Evolutionary conservation across 2,888 invertebrate species (phyloP).

Genomic region (Busseola fusca): DNA sequence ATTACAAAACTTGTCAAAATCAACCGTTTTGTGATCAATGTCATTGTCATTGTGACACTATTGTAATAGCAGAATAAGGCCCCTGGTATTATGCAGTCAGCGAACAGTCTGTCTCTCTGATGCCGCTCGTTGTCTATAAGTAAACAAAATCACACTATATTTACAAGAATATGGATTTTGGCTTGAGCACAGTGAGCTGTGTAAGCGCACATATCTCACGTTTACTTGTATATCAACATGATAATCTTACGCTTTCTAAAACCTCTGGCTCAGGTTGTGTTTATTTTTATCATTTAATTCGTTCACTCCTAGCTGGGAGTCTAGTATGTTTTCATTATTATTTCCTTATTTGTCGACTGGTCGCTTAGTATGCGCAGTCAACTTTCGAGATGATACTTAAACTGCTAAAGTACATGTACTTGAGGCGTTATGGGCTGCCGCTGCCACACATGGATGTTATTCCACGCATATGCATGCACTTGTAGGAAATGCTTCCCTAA

Average conservation of each 20-base stretch:
- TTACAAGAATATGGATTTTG: slow-evolving; percentile 60
- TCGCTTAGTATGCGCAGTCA: slow-evolving; percentile 72
- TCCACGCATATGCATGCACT: slow-evolving; percentile 37
- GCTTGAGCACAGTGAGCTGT: slow-evolving; percentile 29
- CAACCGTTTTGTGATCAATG: too few relatives aligned
- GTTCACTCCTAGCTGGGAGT: slow-evolving; percentile 63
- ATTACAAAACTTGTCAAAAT: too few relatives aligned
- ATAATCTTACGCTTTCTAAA: slow-evolving; percentile 61
- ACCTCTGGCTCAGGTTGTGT: slow-evolving; percentile 39
- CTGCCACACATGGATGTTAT: slow-evolving; percentile 47
- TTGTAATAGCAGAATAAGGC: too few relatives aligned
- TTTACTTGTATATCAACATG: slow-evolving; percentile 35
- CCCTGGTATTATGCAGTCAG: slow-evolving; percentile 45
- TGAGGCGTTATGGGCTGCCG: slow-evolving; percentile 57
- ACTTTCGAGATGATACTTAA: slow-evolving; percentile 77
- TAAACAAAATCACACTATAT: slow-evolving; percentile 60
- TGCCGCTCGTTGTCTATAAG: slow-evolving; percentile 40
- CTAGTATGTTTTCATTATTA: slow-evolving; percentile 72
- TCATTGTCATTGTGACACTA: too few relatives aligned
- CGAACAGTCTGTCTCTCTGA: slow-evolving; percentile 32
- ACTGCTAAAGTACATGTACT: slow-evolving; percentile 69
- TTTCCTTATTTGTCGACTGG: slow-evolving; percentile 73
- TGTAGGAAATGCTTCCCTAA: slow-evolving; percentile 57
- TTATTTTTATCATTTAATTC: slow-evolving; percentile 67
- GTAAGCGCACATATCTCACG: slow-evolving; percentile 27